Base-by-base conservation (phyloP, 2,888 invertebrate genomes). In the Hecatera dysodea region DNA sequence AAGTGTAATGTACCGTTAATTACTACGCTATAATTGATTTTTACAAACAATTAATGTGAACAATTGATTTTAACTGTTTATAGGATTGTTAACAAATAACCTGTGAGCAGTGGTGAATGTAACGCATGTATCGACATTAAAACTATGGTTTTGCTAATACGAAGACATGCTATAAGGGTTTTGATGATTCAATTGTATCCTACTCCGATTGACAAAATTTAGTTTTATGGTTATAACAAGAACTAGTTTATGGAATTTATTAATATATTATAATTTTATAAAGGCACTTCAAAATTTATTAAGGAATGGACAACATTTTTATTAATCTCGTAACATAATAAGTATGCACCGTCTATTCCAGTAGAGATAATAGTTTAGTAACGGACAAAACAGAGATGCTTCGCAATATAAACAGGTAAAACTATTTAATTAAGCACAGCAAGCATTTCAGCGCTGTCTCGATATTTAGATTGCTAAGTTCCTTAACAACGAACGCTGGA, bases 1-100 rank as follows among this genome's bases (percentile, higher is more conserved):
- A 76, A 87, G 76, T 83, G 84, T 83, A 85, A 86, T 84, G 83
- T 80, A 78, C 71, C 83, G 84, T 77, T 85, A 81, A 86, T 78
- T 81, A 78, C 72, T 74, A 68, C 75, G 65, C 72, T 78, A 68
- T 84, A 82, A 86, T 87, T 84, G 82, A 82, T 81, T 85, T 83
- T 78, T 74, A 76, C 69, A 78, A 77, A 65, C 65, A 74, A 82
- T 84, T 83, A 77, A 74, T 77, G 76, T 76, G 62, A 61, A 74
- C 81, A 68, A 75, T 85, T 83, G 80, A 71, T 79, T 85, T 84
- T 83, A 83, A 83, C 75, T 80, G 72, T 66, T 71, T 69, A 66
- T 71, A 56, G 61, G 53, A 68, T 80, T 65, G 73, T 75, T 82
- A 75, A 74, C 72, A 71, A 81, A 77, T 80, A 50, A 75, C 62